Evolutionary conservation across 2,888 invertebrate species (phyloP), one percentile per base, ranked within the genome.

Genomic region (Schrankia costaestrigalis): DNA sequence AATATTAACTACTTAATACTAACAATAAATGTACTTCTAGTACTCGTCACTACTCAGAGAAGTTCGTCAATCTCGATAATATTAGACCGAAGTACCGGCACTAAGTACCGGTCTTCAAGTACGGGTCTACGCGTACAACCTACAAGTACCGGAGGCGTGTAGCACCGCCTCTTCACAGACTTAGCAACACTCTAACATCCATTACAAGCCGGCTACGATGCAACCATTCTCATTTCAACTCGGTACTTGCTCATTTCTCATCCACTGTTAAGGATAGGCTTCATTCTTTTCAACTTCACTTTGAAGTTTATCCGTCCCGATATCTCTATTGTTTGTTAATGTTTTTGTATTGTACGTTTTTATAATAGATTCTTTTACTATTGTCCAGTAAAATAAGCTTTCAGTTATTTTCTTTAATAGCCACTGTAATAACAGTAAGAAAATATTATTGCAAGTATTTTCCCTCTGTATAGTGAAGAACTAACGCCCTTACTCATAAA

Each of bases 171-270:
- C 44, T 45, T 46, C 38, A 45, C 53, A n/a, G 54, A 46, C 61
- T 58, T 56, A 49, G 49, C 46, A 51, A 54, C 60, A 63, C 68
- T 71, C 49, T 42, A 67, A 70, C 66, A 63, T 68, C 64, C 64
- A 68, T 65, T 65, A 69, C 71, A 68, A 71, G 64, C 64, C 56
- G 41, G 52, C 60, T 53, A 38, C 30, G 49, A 54, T 50, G 55
- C 58, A 41, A 42, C 50, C 30, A 43, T 56, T 56, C 53, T 60
- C 54, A 49, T 65, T 67, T 54, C 42, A 35, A 46, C 53, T 57
- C 50, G 56, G 54, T 50, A 32, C 45, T 54, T 42, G 50, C 40
- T 55, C 56, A 58, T 56, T 56, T 58, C 40, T 33, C 37, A 37
- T 45, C 27, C 30, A 43, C 39, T 48, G 41, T 54, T 42, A 57